phyloP scores from a whole-genome alignment of 92 coral and sea anemone species.

The Actinernus sp. region DNA sequence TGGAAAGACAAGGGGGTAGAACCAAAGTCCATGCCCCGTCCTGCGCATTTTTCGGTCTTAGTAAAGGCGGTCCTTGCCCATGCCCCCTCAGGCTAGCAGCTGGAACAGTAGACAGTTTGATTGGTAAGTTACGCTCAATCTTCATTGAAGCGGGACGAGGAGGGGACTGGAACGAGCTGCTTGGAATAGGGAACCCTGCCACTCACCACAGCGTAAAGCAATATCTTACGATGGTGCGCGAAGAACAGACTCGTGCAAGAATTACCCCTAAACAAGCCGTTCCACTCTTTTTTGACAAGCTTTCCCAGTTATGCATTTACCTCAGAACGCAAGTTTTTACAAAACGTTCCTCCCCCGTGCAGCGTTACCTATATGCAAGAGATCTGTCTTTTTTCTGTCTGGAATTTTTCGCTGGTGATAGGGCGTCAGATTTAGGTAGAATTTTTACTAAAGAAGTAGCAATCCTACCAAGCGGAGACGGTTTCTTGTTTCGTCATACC shows the following conservation, averaged over 20 bases:
- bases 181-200: constrained; percentile 16
- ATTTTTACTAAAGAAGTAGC: too few species aligned
- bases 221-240: neutral
- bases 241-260: constrained; percentile 1
- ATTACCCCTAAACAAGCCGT: constrained; percentile 5
- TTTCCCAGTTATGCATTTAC: constrained; percentile 6
- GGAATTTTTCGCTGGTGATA: too few species aligned
- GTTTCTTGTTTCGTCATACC: too few species aligned
- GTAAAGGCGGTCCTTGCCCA: neutral
- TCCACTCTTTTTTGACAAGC: constrained; percentile 24
- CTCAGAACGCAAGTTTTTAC: constrained; percentile 6
- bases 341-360: neutral
- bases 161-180: constrained; percentile 14
- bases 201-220: constrained; percentile 12
- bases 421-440: too few species aligned
- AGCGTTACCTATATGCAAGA: constrained; percentile 11
- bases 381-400: constrained; percentile 33
- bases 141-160: constrained; percentile 9
- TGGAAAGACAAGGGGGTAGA: constrained; percentile 43
- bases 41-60: constrained; percentile 14
- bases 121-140: constrained; percentile 15
- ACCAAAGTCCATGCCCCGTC: constrained; percentile 8
- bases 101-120: constrained; percentile 35
- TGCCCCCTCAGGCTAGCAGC: constrained; percentile 39
- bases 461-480: too few species aligned